Conservation (phyloP, 2,113 vertebrate species). For the Gorsachius goisagi region DNA sequence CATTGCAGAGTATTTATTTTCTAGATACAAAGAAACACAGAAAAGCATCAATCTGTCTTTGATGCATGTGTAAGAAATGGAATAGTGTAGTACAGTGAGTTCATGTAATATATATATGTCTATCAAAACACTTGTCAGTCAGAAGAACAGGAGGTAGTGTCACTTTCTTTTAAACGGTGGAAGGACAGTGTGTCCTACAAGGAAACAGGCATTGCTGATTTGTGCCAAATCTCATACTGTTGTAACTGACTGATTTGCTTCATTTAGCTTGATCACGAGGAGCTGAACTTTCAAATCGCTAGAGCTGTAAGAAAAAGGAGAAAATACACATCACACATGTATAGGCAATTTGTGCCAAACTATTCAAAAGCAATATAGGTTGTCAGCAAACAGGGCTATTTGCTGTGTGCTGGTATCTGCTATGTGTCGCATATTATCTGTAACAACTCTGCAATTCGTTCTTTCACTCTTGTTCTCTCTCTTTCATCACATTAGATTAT, state of each 20-base stretch:
- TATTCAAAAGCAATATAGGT: constrained; percentile 48
- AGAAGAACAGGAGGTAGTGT: not conserved
- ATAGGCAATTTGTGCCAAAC: constrained; percentile 60
- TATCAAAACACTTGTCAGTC: not conserved
- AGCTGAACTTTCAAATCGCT: constrained; percentile 15
- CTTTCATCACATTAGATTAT: constrained; percentile 68
- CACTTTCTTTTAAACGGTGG: not conserved
- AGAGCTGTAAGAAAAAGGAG: not conserved
- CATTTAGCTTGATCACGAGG: not conserved
- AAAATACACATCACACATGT: not conserved
- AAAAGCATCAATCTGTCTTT: not conserved
- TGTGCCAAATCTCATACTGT: not conserved
- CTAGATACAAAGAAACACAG: not conserved
- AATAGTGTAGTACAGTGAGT: not conserved
- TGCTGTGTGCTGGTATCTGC: constrained; percentile 49
- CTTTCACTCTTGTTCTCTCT: constrained; percentile 49
- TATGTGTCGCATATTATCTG: constrained; percentile 38
- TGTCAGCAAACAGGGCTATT: constrained; percentile 65
- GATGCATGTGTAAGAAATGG: not conserved
- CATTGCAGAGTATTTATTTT: not conserved
- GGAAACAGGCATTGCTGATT: not conserved
- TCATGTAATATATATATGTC: not conserved
- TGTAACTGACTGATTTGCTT: not conserved
- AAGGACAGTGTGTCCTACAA: not conserved
- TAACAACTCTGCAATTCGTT: constrained; percentile 48